Evolutionary conservation across 2,797 vertebrate genomes (phyloP).

Genomic region (Dromococcyx pavoninus): DNA sequence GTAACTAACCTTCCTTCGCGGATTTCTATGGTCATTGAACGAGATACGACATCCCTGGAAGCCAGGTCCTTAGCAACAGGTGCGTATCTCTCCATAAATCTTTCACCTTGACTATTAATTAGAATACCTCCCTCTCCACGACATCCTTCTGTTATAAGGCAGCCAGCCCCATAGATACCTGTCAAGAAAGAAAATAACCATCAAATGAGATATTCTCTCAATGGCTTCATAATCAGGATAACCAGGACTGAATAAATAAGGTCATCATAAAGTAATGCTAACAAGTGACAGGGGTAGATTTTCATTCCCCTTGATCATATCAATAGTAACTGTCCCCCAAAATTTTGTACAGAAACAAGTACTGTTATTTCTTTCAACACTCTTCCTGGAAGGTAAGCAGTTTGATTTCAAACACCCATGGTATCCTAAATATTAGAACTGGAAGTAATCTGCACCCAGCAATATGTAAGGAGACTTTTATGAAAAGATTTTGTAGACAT

Average conservation of each 20-base stretch:
- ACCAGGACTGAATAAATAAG: background rate
- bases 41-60: constrained; percentile 94
- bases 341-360: background rate
- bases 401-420: background rate
- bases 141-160: constrained; percentile 97
- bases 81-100: constrained; percentile 98
- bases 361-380: background rate
- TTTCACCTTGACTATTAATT: constrained; percentile 95
- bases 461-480: background rate
- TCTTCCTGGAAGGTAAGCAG: background rate
- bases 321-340: background rate
- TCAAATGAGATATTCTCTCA: background rate
- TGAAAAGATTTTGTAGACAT: background rate
- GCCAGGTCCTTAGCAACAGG: constrained; percentile 97
- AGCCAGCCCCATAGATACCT: constrained; percentile 98
- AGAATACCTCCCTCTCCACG: constrained; percentile 97
- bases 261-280: background rate
- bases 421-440: background rate
- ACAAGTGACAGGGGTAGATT: background rate
- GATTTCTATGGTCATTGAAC: constrained; percentile 98
- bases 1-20: constrained; percentile 92
- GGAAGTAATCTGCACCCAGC: background rate
- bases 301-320: background rate
- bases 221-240: background rate
- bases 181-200: background rate